Conservation (phyloP, 1,140 invertebrate species). For the Epicauta chinensis region DNA sequence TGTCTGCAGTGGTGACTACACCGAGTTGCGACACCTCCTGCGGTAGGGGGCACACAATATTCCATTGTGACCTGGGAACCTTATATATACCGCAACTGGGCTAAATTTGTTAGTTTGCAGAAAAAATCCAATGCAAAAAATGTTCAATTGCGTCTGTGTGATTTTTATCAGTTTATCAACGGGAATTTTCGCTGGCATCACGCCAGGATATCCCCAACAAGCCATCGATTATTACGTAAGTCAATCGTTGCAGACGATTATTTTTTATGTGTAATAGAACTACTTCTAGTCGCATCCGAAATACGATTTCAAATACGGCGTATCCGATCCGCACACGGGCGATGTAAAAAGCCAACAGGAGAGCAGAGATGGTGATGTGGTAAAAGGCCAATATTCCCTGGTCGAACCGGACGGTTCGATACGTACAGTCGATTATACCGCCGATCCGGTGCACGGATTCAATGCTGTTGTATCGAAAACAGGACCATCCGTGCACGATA, state of each 20-base stretch:
- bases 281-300: slow-evolving; percentile 50
- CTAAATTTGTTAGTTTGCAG: not conserved
- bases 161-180: not conserved
- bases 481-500: slow-evolving; percentile 18
- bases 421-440: slow-evolving; percentile 48
- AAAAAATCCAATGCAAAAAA: not conserved
- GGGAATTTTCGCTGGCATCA: not conserved
- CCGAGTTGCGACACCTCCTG: too few species aligned
- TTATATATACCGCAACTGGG: slow-evolving; percentile 7
- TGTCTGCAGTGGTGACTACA: too few species aligned
- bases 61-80: too few species aligned
- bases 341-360: slow-evolving; percentile 61
- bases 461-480: slow-evolving; percentile 24
- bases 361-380: slow-evolving; percentile 57
- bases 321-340: slow-evolving; percentile 58
- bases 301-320: slow-evolving; percentile 58
- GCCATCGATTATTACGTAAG: slow-evolving; percentile 16
- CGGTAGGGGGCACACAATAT: too few species aligned
- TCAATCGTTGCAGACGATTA: not conserved
- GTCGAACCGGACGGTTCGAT: slow-evolving; percentile 57
- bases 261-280: not conserved
- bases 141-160: not conserved
- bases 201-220: not conserved
- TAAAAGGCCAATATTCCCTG: slow-evolving; percentile 57
- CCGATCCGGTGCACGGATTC: slow-evolving; percentile 45